Evolutionary conservation across 2,888 invertebrate species (phyloP), one percentile per base, ranked within the genome.

Genomic region (Perdita meconis): DNA sequence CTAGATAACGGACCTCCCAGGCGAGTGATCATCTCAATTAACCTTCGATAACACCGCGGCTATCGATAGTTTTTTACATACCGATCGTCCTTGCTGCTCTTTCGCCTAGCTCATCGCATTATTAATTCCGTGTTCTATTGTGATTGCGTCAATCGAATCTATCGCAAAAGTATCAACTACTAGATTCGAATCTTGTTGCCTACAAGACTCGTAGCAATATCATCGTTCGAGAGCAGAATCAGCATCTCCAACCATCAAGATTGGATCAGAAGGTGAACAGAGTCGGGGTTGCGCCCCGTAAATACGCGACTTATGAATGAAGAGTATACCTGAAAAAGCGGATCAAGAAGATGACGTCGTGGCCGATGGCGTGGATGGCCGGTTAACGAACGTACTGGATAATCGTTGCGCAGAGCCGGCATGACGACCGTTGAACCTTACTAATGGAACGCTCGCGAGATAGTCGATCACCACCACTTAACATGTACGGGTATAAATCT

Each of bases 1-100:
- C 87, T 89, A 90, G 90, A 91, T 91, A 92, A 91, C 89, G 87
- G 90, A 91, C 91, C 90, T 91, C 91, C 90, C 90, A 91, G 79
- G 92, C 89, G 90, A 90, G 86, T 81, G 90, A 92, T 92, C 89
- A 89, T 89, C 89, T 89, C 89, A 86, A 86, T 87, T 83, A 80
- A 81, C 73, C 83, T 83, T 78, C 86, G 90, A 90, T 90, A 89
- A 87, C 86, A 84, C 81, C 82, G 76, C 82, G 84, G 85, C 86
- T 85, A 89, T 89, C 88, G 87, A 90, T 89, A 87, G 76, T 79
- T 80, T 84, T 81, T 84, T 77, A 68, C 57, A 79, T 81, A 81
- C 74, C 67, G 47, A 73, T 82, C 79, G 72, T 79, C 78, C 71
- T 82, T 75, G 30, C 53, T 63, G 26, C 73, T 77, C 69, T 75